These are phyloP conservation scores for Chauna torquata DNA, from an alignment of 2,113 vertebrate species.

Conservation along the genomic window DNA sequence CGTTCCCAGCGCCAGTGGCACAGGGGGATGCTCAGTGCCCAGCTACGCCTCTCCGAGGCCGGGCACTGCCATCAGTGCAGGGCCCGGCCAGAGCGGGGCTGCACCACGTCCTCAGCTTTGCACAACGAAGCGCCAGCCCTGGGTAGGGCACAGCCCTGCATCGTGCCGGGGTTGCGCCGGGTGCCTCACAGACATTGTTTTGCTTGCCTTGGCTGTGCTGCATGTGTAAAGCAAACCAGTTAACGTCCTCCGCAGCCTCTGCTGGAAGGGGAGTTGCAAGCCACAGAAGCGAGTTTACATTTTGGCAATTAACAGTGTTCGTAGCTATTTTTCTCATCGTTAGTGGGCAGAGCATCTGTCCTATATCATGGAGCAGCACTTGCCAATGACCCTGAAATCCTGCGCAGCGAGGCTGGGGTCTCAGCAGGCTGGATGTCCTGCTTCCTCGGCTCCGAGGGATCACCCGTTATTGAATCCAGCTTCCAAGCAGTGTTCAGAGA, in stretches of 20 bases:
- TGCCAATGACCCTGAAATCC: neutral
- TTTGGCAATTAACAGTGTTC: neutral
- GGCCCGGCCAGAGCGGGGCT: rapidly evolving
- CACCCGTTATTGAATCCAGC: neutral
- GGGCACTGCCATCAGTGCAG: neutral
- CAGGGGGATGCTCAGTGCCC: neutral
- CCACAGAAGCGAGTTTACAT: neutral
- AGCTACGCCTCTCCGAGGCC: rapidly evolving
- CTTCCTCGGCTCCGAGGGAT: neutral
- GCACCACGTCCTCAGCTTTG: neutral
- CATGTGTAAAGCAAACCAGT: neutral
- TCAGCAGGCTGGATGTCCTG: neutral
- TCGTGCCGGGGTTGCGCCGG: neutral
- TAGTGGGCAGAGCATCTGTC: neutral
- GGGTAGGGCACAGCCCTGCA: neutral
- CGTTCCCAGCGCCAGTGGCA: constrained; percentile 54
- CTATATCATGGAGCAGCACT: neutral
- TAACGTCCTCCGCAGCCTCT: rapidly evolving
- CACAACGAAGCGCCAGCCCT: rapidly evolving
- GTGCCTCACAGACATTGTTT: neutral
- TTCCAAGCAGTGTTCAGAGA: neutral
- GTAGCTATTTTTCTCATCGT: neutral
- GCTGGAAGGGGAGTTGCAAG: neutral
- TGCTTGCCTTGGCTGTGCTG: rapidly evolving
- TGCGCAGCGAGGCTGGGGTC: neutral